Evolutionary conservation across 2,888 invertebrate genomes (phyloP).

Genomic region (Diarsia rubi): DNA sequence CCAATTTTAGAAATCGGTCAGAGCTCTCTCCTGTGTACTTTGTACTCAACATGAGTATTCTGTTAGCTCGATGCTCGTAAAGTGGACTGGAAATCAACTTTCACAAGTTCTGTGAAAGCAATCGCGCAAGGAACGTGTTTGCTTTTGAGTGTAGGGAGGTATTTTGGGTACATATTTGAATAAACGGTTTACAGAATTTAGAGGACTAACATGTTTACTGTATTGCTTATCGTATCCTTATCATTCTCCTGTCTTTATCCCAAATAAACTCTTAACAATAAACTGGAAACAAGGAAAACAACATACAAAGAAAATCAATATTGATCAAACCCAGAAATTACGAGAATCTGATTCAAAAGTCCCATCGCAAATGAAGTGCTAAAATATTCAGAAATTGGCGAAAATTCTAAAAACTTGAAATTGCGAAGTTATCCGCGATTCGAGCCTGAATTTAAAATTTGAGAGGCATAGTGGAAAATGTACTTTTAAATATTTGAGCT

Average conservation of each 20-base stretch:
- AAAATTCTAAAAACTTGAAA: conserved; percentile 25
- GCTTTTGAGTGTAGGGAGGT: neutral
- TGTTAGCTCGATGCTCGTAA: conserved; percentile 35
- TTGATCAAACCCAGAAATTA: conserved; percentile 10
- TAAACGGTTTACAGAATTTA: neutral
- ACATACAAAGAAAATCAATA: conserved; percentile 1
- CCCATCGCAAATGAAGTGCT: conserved; percentile 28
- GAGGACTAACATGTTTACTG: neutral
- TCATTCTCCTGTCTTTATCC: no score
- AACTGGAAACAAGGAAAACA: neutral
- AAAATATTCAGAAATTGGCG: conserved; percentile 24
- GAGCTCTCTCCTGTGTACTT: conserved; percentile 72
- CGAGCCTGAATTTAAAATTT: conserved; percentile 38
- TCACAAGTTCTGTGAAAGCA: conserved; percentile 33
- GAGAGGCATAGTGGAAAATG: neutral
- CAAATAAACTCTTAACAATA: no score
- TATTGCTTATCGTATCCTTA: neutral
- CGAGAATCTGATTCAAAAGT: conserved; percentile 26
- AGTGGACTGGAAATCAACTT: conserved; percentile 49
- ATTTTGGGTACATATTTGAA: neutral
- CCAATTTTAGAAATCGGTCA: conserved; percentile 86
- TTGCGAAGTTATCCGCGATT: conserved; percentile 48
- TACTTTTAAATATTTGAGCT: conserved; percentile 9
- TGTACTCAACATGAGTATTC: conserved; percentile 68
- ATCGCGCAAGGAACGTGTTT: conserved; percentile 16